Conservation (phyloP, 64 coral and sea anemone genomes). For the Porites australiensis region DNA sequence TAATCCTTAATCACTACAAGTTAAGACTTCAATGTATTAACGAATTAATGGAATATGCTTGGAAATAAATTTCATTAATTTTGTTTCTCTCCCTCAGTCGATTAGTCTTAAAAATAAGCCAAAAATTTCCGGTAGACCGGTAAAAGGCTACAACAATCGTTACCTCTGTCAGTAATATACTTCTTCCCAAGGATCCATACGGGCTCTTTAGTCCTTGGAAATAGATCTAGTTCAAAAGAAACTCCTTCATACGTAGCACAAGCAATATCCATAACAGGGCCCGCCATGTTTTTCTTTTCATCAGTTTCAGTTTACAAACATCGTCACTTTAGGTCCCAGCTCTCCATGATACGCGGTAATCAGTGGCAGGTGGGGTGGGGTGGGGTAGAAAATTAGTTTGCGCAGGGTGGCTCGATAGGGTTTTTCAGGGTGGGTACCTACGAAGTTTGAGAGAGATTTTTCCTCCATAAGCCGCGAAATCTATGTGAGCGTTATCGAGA, state of each 20-base stretch:
- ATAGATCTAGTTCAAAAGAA: slow-evolving; percentile 77
- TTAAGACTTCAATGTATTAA: background rate
- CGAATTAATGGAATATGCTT: background rate
- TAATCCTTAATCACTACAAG: background rate
- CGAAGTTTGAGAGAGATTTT: too few species aligned
- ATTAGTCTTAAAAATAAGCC: background rate
- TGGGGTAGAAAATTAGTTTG: too few species aligned
- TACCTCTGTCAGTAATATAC: slow-evolving; percentile 90
- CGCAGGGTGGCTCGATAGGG: too few species aligned
- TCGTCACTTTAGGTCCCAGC: background rate
- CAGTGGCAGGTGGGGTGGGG: too few species aligned
- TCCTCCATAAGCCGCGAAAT: too few species aligned
- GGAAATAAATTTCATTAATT: background rate
- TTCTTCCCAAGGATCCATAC: slow-evolving; percentile 96
- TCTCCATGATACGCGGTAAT: too few species aligned
- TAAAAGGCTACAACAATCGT: background rate
- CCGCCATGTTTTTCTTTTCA: slow-evolving; percentile 80
- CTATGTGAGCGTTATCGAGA: too few species aligned
- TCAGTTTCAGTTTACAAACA: slow-evolving; percentile 54
- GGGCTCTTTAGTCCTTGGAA: slow-evolving; percentile 82
- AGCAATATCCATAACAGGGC: slow-evolving; percentile 90
- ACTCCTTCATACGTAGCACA: slow-evolving; percentile 97
- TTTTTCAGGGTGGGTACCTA: too few species aligned
- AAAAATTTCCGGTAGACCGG: background rate
- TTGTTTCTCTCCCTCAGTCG: background rate